Conservation (phyloP, 2,113 vertebrate species). For the Oxygymnocypris stewartii region DNA sequence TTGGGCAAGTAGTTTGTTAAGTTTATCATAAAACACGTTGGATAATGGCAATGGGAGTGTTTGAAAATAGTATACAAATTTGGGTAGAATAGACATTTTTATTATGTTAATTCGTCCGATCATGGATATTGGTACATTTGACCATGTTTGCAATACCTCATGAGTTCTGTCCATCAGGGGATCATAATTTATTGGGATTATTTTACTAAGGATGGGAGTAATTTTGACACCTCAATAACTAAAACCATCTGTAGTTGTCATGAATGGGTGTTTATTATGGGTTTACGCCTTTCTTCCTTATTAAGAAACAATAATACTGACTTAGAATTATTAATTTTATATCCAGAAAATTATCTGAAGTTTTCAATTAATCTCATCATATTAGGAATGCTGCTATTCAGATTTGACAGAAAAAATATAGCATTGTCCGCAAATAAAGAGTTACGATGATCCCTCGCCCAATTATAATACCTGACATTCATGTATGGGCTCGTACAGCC, state of each 20-base stretch:
- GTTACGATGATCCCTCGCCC: too few species aligned
- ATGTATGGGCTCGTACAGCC: not conserved
- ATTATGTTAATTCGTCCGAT: too few species aligned
- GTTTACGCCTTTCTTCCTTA: slow-evolving; percentile 32
- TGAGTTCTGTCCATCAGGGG: slow-evolving; percentile 19
- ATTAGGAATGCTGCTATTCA: slow-evolving; percentile 28
- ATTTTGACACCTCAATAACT: slow-evolving; percentile 51
- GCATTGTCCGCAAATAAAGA: slow-evolving; percentile 17
- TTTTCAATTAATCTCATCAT: slow-evolving; percentile 27
- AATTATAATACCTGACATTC: not conserved
- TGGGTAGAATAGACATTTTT: slow-evolving; percentile 8
- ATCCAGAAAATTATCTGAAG: slow-evolving; percentile 35
- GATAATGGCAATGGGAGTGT: slow-evolving; percentile 39
- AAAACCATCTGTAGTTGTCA: slow-evolving; percentile 39
- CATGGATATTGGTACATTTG: slow-evolving; percentile 17
- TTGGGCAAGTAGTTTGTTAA: slow-evolving; percentile 20
- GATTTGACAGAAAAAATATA: not conserved
- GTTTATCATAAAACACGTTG: not conserved
- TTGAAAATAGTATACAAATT: slow-evolving; percentile 45
- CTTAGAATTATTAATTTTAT: slow-evolving; percentile 47
- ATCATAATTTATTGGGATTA: slow-evolving; percentile 41
- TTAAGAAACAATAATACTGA: slow-evolving; percentile 37
- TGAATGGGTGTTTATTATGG: slow-evolving; percentile 9
- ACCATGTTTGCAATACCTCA: slow-evolving; percentile 27
- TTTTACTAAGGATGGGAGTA: slow-evolving; percentile 42